Evolutionary conservation across 2,888 invertebrate species (phyloP).

Genomic region (Lasioglossum lativentre): DNA sequence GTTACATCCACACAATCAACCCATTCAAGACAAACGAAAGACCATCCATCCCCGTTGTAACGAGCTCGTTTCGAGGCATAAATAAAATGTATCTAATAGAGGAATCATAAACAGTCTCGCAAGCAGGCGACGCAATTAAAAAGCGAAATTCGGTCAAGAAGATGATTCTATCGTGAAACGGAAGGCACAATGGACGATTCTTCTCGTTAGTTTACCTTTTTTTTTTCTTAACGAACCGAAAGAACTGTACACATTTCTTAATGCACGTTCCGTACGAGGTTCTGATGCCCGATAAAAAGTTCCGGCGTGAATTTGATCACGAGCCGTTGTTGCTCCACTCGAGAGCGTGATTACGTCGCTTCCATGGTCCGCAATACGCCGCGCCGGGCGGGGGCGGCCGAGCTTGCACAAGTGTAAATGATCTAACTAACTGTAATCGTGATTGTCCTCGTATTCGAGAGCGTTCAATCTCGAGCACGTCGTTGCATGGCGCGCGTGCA

Average conservation of each 20-base stretch:
- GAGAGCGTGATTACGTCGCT: conserved; percentile 26
- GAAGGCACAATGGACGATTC: conserved; percentile 31
- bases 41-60: neutral
- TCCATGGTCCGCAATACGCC: conserved; percentile 4
- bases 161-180: conserved; percentile 36
- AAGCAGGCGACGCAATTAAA: conserved; percentile 15
- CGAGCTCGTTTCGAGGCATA: neutral
- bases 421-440: conserved; percentile 47
- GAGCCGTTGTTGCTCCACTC: conserved; percentile 41
- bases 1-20: neutral
- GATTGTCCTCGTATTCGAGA: conserved; percentile 51
- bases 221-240: conserved; percentile 26
- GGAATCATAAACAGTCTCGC: conserved; percentile 21
- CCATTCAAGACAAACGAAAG: neutral
- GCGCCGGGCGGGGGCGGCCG: neutral
- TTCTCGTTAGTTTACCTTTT: conserved; percentile 13
- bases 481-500: conserved; percentile 24
- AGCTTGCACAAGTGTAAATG: conserved; percentile 54
- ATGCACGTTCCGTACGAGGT: conserved; percentile 22
- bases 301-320: conserved; percentile 47
- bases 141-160: conserved; percentile 44
- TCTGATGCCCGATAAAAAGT: conserved; percentile 45
- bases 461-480: conserved; percentile 37
- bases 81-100: conserved; percentile 15
- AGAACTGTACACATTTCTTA: conserved; percentile 21